phyloP scores from a whole-genome alignment of 2,113 vertebrate genomes.

The Clarias batrachus region DNA sequence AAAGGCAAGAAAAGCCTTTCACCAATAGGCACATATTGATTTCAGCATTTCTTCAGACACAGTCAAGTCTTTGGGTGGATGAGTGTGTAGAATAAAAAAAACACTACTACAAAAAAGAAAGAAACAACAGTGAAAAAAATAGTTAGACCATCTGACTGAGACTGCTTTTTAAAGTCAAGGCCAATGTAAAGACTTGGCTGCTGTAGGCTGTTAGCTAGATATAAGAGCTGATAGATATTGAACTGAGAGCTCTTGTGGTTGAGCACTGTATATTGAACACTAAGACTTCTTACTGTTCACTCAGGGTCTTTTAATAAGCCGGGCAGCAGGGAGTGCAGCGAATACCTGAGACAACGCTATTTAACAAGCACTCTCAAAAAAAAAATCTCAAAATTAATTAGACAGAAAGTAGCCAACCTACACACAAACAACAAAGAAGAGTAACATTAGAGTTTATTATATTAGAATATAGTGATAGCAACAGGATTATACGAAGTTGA shows the following conservation, averaged over 20 bases:
- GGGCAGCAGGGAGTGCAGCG: conserved; percentile 42
- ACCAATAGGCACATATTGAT: conserved; percentile 17
- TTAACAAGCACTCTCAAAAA: conserved; percentile 40
- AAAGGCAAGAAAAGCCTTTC: conserved; percentile 17
- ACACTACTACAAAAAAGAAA: not conserved
- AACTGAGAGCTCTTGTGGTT: not conserved
- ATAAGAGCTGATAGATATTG: not conserved
- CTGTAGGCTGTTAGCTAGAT: conserved; percentile 1
- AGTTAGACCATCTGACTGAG: not conserved
- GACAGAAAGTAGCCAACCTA: conserved; percentile 11
- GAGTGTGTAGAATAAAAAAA: conserved; percentile 12
- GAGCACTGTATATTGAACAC: not conserved
- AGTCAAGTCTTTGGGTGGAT: conserved; percentile 8
- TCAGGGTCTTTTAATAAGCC: conserved; percentile 40
- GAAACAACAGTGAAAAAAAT: no score
- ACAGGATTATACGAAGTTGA: not conserved
- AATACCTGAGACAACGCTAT: conserved; percentile 49
- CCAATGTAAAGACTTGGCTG: not conserved
- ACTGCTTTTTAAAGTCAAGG: not conserved
- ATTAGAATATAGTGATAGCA: conserved; percentile 2
- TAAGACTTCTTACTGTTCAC: conserved; percentile 24
- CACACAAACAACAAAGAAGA: conserved; percentile 16
- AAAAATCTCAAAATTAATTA: conserved; percentile 32
- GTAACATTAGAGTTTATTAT: conserved; percentile 1
- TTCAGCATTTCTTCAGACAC: not conserved